A percentile compares a stretch with the other conserved stretches of the same genome.
These are phyloP conservation scores for Drosophila anomalata DNA, from an alignment of 2,888 invertebrate genomes.

Conservation along the genomic window DNA sequence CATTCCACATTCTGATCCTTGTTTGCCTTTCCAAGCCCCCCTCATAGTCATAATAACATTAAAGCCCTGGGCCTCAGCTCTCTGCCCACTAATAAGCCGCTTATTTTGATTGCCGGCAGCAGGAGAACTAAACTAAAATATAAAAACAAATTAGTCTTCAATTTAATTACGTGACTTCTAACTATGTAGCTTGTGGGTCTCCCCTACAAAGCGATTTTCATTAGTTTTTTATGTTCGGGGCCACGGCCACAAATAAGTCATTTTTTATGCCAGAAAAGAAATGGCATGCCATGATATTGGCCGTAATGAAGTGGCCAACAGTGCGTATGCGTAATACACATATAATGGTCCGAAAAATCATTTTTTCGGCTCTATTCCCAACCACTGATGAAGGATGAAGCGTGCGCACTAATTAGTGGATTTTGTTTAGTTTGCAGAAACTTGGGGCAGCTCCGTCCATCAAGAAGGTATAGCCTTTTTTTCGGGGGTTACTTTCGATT, in stretches of 20 bases:
- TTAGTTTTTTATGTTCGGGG: conserved; percentile 50
- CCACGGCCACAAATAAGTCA: conserved; percentile 47
- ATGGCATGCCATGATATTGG: conserved; percentile 27
- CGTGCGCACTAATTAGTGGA: conserved; percentile 59
- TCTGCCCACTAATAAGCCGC: conserved; percentile 55
- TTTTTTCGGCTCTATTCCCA: conserved; percentile 9
- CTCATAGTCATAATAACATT: conserved; percentile 59
- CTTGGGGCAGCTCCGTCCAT: conserved; percentile 29
- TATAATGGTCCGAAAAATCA: conserved; percentile 41
- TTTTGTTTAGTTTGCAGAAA: conserved; percentile 64
- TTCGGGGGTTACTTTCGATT: conserved; percentile 53
- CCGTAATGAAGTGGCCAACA: conserved; percentile 46
- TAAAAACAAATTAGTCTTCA: conserved; percentile 58
- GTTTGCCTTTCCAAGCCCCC: not conserved
- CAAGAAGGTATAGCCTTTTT: conserved; percentile 8
- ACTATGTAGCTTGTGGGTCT: not conserved
- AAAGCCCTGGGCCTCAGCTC: conserved; percentile 26
- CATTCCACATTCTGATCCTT: not conserved
- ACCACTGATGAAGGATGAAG: conserved; percentile 33
- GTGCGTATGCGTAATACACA: conserved; percentile 58
- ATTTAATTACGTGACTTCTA: conserved; percentile 64
- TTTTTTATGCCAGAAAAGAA: conserved; percentile 30
- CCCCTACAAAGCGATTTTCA: conserved; percentile 19
- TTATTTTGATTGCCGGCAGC: conserved; percentile 63
- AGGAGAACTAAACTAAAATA: conserved; percentile 5